phyloP scores from a whole-genome alignment of 2,113 vertebrate species.

The Alaudala cheleensis region DNA sequence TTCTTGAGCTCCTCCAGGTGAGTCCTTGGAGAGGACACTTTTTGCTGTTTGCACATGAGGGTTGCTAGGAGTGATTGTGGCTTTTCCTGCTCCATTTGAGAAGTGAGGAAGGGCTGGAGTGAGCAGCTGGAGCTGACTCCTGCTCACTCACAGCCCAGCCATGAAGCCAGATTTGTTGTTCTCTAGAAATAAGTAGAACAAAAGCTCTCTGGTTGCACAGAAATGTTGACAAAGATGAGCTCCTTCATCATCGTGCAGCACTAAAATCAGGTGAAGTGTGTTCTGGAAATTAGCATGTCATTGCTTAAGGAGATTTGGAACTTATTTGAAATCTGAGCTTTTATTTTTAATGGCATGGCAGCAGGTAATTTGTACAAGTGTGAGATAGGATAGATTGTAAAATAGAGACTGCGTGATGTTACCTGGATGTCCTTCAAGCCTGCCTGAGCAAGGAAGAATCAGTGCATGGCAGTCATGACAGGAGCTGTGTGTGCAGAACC shows the following conservation, averaged over 20 bases:
- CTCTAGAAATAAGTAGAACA: background rate
- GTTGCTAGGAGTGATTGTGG: background rate
- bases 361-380: background rate
- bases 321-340: background rate
- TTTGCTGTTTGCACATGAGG: background rate
- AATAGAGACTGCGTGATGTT: background rate
- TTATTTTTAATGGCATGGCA: background rate
- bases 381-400: background rate
- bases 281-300: background rate
- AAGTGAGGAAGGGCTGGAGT: background rate
- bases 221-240: background rate
- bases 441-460: background rate
- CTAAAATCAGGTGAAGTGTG: background rate
- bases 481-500: background rate
- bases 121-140: background rate
- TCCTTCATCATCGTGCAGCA: background rate
- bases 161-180: background rate
- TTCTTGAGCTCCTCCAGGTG: background rate
- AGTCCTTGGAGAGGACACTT: background rate
- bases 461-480: background rate
- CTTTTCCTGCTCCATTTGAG: background rate
- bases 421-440: background rate
- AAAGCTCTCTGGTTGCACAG: background rate
- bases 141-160: background rate
- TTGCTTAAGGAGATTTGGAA: background rate